Evolutionary conservation across 2,888 invertebrate species (phyloP).

Genomic region (Crocallis elinguaria): DNA sequence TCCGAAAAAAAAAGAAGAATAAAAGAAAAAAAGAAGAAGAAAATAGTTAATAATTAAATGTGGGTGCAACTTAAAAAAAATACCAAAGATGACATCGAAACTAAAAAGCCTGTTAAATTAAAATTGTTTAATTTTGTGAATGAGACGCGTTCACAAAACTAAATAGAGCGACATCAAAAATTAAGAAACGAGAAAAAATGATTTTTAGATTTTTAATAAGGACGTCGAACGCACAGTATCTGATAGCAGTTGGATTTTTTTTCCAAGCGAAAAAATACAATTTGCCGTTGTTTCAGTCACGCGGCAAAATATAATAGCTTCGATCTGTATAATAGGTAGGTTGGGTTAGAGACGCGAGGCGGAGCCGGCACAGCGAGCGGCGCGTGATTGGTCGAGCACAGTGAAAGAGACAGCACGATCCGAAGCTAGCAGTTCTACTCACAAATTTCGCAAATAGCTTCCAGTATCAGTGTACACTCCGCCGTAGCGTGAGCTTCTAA

Average conservation of each 20-base stretch:
- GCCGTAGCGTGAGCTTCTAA: conserved; percentile 5
- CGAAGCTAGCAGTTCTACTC: neutral
- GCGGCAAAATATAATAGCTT: conserved; percentile 70
- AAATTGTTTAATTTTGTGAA: too few relatives aligned
- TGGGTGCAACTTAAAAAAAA: too few relatives aligned
- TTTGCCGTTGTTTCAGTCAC: conserved; percentile 64
- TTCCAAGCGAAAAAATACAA: conserved; percentile 63
- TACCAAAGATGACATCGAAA: too few relatives aligned
- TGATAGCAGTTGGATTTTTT: conserved; percentile 44
- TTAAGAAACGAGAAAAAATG: neutral
- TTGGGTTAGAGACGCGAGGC: conserved; percentile 63
- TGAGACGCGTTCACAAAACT: neutral
- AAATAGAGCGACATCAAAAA: neutral
- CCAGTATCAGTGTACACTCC: conserved; percentile 14
- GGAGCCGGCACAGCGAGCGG: conserved; percentile 51
- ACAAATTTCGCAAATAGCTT: neutral
- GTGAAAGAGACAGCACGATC: conserved; percentile 49
- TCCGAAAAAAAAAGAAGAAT: too few relatives aligned
- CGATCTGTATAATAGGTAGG: conserved; percentile 74
- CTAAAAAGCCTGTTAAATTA: too few relatives aligned
- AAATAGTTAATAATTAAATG: too few relatives aligned
- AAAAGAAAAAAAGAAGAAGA: too few relatives aligned
- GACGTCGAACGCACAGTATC: conserved; percentile 26
- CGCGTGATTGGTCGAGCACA: conserved; percentile 57
- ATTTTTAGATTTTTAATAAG: conserved; percentile 29